Evolutionary conservation across 2,888 invertebrate genomes (phyloP).

Genomic region (Thereva nobilitata): DNA sequence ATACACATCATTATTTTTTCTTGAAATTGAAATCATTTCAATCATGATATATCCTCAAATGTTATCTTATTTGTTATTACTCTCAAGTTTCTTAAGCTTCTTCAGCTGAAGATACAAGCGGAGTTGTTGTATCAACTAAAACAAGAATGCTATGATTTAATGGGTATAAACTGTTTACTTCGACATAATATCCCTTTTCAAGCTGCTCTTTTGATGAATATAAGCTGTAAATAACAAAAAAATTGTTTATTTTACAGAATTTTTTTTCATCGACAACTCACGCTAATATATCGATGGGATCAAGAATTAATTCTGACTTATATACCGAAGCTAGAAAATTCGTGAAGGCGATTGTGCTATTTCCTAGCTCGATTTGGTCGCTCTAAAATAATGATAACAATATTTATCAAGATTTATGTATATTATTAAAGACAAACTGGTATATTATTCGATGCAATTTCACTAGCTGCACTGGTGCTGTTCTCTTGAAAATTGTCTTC

Average conservation of each 20-base stretch:
- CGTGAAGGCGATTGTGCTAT: slow-evolving; percentile 57
- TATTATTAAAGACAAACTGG: slow-evolving; percentile 1
- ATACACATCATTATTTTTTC: too few relatives aligned
- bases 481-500: slow-evolving; percentile 43
- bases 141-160: slow-evolving; percentile 64
- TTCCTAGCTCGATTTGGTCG: slow-evolving; percentile 47
- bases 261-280: slow-evolving; percentile 51
- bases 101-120: slow-evolving; percentile 53
- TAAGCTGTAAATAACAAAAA: slow-evolving; percentile 54
- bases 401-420: neutral
- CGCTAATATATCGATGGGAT: slow-evolving; percentile 62
- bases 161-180: slow-evolving; percentile 62
- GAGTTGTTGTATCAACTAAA: slow-evolving; percentile 67
- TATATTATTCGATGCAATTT: neutral
- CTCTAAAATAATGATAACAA: slow-evolving; percentile 27
- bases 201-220: slow-evolving; percentile 63
- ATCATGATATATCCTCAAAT: too few relatives aligned
- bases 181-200: slow-evolving; percentile 61
- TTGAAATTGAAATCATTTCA: too few relatives aligned
- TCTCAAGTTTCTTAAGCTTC: neutral
- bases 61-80: too few relatives aligned
- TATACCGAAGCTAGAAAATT: slow-evolving; percentile 57
- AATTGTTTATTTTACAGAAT: neutral
- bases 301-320: slow-evolving; percentile 57
- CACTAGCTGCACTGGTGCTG: slow-evolving; percentile 27